Evolutionary conservation across 1,140 invertebrate species (phyloP).

Genomic region (Halyomorpha halys): DNA sequence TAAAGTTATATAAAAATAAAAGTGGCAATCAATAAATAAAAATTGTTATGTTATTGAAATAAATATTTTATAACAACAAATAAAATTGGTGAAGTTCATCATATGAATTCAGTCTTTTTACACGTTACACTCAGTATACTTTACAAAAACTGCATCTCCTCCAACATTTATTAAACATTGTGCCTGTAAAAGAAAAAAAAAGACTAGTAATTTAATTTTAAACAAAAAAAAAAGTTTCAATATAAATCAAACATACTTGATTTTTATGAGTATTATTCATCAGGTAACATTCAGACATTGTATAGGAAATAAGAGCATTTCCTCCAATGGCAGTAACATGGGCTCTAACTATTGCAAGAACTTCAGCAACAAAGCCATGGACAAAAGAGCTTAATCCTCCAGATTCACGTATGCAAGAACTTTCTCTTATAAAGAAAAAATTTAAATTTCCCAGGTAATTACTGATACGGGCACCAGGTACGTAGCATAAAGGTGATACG

Average conservation of each 20-base stretch:
- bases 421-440: constrained; percentile 92
- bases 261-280: constrained; percentile 91
- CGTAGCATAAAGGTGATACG: constrained; percentile 69
- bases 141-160: constrained; percentile 78
- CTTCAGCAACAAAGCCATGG: constrained; percentile 85
- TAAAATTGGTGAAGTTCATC: too few relatives aligned
- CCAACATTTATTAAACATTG: constrained; percentile 91
- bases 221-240: not conserved
- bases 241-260: constrained; percentile 52
- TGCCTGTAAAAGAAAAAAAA: constrained; percentile 47
- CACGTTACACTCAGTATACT: constrained; percentile 35
- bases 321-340: constrained; percentile 89
- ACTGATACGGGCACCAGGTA: constrained; percentile 69
- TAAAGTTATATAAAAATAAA: too few relatives aligned
- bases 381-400: constrained; percentile 88
- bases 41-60: too few relatives aligned
- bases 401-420: constrained; percentile 78
- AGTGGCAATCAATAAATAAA: too few relatives aligned
- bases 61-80: too few relatives aligned
- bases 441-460: constrained; percentile 86
- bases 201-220: constrained; percentile 18
- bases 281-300: constrained; percentile 81
- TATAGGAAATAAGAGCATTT: constrained; percentile 89
- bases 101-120: too few relatives aligned
- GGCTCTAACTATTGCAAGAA: constrained; percentile 78